Conservation (phyloP, 2,797 vertebrate species). For the Sebastes alutus region DNA sequence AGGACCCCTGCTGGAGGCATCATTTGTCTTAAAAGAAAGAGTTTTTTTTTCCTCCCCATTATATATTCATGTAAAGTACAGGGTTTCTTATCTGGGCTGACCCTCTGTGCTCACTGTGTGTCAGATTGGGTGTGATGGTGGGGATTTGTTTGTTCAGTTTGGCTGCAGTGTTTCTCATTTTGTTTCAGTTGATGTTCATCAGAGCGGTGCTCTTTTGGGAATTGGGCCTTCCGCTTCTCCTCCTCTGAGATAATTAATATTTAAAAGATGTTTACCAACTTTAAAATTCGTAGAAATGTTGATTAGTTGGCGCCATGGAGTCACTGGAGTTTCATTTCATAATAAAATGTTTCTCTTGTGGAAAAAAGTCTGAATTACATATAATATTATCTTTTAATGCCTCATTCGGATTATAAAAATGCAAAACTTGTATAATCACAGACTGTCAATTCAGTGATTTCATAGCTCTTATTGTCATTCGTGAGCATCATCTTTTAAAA, state of each 20-base stretch:
- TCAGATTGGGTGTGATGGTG: conserved; percentile 27
- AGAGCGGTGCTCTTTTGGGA: conserved; percentile 51
- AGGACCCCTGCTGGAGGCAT: conserved; percentile 77
- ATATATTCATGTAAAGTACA: conserved; percentile 53
- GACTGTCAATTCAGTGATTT: not conserved
- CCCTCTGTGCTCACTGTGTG: conserved; percentile 58
- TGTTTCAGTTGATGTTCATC: conserved; percentile 51
- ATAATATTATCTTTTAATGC: not conserved
- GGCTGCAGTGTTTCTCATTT: conserved; percentile 50
- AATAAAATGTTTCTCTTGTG: not conserved
- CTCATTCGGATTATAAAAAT: not conserved
- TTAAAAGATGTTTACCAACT: conserved; percentile 55
- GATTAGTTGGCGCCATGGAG: conserved; percentile 14
- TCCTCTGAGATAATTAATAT: conserved; percentile 54
- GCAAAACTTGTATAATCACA: not conserved
- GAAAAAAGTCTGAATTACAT: not conserved
- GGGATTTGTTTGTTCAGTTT: conserved; percentile 62
- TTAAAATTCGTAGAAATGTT: conserved; percentile 39
- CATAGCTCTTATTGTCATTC: not conserved
- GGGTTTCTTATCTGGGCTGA: conserved; percentile 56
- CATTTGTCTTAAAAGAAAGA: conserved; percentile 7
- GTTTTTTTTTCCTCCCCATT: not conserved
- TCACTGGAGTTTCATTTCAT: conserved; percentile 4
- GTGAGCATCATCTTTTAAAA: not conserved
- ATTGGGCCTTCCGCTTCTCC: conserved; percentile 44